phyloP scores from a whole-genome alignment of 2,888 invertebrate species.

The Choreutis nemorana region DNA sequence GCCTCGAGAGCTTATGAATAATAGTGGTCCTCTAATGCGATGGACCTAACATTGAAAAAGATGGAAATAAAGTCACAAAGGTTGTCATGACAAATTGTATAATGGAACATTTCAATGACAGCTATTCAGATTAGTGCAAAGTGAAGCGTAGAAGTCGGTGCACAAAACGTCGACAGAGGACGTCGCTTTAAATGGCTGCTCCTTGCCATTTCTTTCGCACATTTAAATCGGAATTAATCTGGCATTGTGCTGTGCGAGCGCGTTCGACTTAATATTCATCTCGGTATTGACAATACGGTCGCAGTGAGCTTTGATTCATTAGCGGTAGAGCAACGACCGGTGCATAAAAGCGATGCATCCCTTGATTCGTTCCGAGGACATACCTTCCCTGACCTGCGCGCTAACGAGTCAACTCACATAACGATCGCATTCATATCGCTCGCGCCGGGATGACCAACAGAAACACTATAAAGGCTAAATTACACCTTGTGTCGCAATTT shows the following conservation, averaged over 20 bases:
- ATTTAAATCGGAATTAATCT: slow-evolving; percentile 56
- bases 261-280: slow-evolving; percentile 43
- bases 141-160: slow-evolving; percentile 14
- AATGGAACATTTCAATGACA: slow-evolving; percentile 16
- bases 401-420: slow-evolving; percentile 53
- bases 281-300: slow-evolving; percentile 54
- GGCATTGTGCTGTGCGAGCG: slow-evolving; percentile 36
- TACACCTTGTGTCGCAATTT: slow-evolving; percentile 15
- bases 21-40: no score
- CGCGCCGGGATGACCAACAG: slow-evolving; percentile 28
- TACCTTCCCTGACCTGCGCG: slow-evolving; percentile 47
- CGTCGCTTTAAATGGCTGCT: slow-evolving; percentile 20
- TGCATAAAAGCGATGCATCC: slow-evolving; percentile 49
- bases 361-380: slow-evolving; percentile 46
- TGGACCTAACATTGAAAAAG: no score
- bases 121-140: slow-evolving; percentile 15
- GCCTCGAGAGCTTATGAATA: no score
- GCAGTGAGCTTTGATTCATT: slow-evolving; percentile 55
- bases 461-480: slow-evolving; percentile 25
- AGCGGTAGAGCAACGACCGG: slow-evolving; percentile 52
- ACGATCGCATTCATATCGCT: slow-evolving; percentile 50
- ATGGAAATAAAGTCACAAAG: slow-evolving; percentile 15
- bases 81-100: slow-evolving; percentile 25
- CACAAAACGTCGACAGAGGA: slow-evolving; percentile 18
- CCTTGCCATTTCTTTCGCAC: slow-evolving; percentile 43